phyloP scores from a whole-genome alignment of 1,140 invertebrate genomes.

The Panagrolaimus sp. region DNA sequence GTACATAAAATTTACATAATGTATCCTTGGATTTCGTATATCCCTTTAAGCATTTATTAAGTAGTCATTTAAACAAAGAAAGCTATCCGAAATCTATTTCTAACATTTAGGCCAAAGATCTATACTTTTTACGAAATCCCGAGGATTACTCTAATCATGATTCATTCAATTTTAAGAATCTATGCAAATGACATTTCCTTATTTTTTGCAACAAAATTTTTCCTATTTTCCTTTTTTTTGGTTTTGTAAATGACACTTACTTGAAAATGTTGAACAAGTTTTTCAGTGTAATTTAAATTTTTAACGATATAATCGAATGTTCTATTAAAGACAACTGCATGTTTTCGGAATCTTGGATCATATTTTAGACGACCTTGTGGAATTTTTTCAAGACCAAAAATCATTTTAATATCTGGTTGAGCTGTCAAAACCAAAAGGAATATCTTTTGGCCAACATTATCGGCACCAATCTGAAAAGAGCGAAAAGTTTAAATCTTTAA shows the following conservation, averaged over 20 bases:
- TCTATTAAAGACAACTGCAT: slow-evolving; percentile 32
- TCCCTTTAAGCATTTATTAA: no score
- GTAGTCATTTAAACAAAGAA: no score
- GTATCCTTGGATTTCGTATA: no score
- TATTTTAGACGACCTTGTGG: slow-evolving; percentile 39
- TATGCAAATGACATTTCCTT: no score
- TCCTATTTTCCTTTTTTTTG: neutral
- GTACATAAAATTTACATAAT: no score
- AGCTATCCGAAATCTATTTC: no score
- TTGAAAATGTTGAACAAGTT: slow-evolving; percentile 42
- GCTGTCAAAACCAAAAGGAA: slow-evolving; percentile 43
- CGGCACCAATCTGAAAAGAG: slow-evolving; percentile 30
- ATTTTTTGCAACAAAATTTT: no score
- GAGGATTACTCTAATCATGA: no score
- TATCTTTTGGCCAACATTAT: slow-evolving; percentile 37
- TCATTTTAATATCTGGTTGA: slow-evolving; percentile 46
- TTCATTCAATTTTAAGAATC: no score
- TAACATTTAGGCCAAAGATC: no score
- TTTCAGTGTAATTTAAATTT: slow-evolving; percentile 42
- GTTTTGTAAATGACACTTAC: slow-evolving; percentile 22
- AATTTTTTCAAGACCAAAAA: slow-evolving; percentile 46
- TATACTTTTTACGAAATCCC: no score
- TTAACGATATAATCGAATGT: slow-evolving; percentile 46
- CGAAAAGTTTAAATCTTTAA: no score
- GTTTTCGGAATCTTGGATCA: slow-evolving; percentile 38